Percentiles rank a stretch among this genome's conserved stretches.
Conservation (phyloP, 1,140 invertebrate species). For the Drosophila punjabiensis region DNA sequence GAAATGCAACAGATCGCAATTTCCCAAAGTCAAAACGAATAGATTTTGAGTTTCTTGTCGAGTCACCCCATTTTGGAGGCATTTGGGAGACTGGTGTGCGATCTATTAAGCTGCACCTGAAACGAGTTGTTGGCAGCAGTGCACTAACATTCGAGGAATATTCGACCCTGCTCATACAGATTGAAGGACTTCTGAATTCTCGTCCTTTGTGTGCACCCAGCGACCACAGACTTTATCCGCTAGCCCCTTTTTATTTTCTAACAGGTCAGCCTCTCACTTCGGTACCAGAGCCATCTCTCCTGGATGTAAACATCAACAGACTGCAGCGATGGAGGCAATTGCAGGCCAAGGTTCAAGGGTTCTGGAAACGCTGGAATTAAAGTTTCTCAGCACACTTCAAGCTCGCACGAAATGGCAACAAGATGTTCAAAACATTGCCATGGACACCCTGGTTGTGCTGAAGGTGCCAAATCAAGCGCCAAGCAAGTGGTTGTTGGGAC, state of each 20-base stretch:
- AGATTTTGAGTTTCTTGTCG: not conserved
- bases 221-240: not conserved
- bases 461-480: not conserved
- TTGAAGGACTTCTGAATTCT: slow-evolving; percentile 4
- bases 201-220: slow-evolving; percentile 2
- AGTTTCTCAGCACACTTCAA: slow-evolving; percentile 13
- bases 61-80: too few relatives aligned
- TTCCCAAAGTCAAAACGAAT: not conserved
- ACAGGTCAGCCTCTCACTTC: slow-evolving; percentile 3
- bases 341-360: slow-evolving; percentile 18
- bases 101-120: not conserved
- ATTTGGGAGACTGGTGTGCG: not conserved
- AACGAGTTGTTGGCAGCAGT: not conserved
- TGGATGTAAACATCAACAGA: slow-evolving; percentile 6
- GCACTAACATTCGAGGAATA: not conserved
- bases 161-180: not conserved
- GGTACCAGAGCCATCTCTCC: not conserved
- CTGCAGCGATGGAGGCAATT: slow-evolving; percentile 16
- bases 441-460: too few relatives aligned
- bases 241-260: not conserved
- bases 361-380: slow-evolving; percentile 15
- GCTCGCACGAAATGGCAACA: too few relatives aligned
- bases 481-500: not conserved
- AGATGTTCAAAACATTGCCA: too few relatives aligned
- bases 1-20: not conserved